phyloP scores from a whole-genome alignment of 1,140 invertebrate species.

The Eumaeus atala region DNA sequence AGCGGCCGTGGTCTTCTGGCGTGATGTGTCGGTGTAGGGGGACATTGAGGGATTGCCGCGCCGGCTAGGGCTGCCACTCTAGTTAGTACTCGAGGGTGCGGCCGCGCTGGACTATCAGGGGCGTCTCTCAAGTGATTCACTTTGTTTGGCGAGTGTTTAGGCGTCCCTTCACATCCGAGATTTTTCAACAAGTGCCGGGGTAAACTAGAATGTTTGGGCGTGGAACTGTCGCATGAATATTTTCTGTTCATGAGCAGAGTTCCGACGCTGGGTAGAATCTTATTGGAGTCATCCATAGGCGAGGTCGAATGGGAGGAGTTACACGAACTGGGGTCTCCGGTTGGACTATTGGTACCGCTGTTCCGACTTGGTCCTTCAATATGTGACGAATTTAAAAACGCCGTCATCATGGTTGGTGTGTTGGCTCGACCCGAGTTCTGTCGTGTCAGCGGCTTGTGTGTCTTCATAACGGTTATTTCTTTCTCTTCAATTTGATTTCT shows the following conservation, averaged over 20 bases:
- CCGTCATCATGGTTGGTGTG: conserved; percentile 74
- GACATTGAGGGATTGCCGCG: conserved; percentile 74
- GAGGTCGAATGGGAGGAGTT: conserved; percentile 60
- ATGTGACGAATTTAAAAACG: conserved; percentile 67
- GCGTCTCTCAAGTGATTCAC: conserved; percentile 38
- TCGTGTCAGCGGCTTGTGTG: conserved; percentile 76
- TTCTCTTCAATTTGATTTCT: conserved; percentile 72
- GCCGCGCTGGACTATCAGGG: conserved; percentile 66
- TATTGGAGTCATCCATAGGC: conserved; percentile 53
- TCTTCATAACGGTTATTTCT: conserved; percentile 70
- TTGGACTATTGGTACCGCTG: conserved; percentile 43
- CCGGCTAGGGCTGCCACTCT: conserved; percentile 70
- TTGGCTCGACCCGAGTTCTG: conserved; percentile 69
- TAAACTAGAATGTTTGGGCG: conserved; percentile 67
- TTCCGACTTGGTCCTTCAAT: conserved; percentile 48
- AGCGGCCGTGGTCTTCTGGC: conserved; percentile 77
- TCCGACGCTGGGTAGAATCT: conserved; percentile 48
- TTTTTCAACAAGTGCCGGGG: conserved; percentile 61
- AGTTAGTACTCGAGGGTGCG: conserved; percentile 75
- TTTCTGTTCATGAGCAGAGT: conserved; percentile 63
- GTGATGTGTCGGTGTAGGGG: conserved; percentile 88
- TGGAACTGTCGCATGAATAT: conserved; percentile 55
- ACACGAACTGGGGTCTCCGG: conserved; percentile 48
- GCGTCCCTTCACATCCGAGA: conserved; percentile 58
- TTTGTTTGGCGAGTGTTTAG: conserved; percentile 55